Conservation (phyloP, 2,113 vertebrate species). For the Halcyon senegalensis region DNA sequence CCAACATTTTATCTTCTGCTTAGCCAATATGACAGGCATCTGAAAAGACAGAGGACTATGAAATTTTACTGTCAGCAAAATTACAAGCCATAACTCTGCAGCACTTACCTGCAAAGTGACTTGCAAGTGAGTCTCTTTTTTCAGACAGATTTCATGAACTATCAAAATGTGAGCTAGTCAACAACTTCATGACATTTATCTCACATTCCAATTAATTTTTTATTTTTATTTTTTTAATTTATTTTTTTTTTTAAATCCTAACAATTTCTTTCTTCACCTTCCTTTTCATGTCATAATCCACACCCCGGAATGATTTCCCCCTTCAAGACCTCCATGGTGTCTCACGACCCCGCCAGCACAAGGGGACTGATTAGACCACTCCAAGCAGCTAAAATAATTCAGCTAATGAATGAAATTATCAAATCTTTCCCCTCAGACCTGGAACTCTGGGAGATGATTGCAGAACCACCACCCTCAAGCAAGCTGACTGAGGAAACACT, state of each 20-base stretch:
- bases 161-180: neutral
- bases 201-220: neutral
- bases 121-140: rapidly evolving
- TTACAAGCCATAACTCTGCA: neutral
- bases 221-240: neutral
- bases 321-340: neutral
- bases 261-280: neutral
- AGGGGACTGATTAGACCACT: neutral
- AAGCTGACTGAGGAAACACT: neutral
- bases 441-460: neutral
- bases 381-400: neutral
- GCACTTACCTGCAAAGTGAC: neutral
- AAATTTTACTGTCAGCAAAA: neutral
- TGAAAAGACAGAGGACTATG: neutral
- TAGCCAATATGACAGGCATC: neutral
- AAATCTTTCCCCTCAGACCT: neutral
- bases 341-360: rapidly evolving
- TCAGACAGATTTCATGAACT: neutral
- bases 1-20: neutral
- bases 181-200: neutral
- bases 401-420: neutral
- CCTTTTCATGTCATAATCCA: rapidly evolving
- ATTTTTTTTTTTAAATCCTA: neutral
- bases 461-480: neutral
- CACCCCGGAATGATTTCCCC: rapidly evolving